Evolutionary conservation across 2,888 invertebrate species (phyloP), one percentile per base, ranked within the genome.

Genomic region (Chrysotoxum bicinctum): DNA sequence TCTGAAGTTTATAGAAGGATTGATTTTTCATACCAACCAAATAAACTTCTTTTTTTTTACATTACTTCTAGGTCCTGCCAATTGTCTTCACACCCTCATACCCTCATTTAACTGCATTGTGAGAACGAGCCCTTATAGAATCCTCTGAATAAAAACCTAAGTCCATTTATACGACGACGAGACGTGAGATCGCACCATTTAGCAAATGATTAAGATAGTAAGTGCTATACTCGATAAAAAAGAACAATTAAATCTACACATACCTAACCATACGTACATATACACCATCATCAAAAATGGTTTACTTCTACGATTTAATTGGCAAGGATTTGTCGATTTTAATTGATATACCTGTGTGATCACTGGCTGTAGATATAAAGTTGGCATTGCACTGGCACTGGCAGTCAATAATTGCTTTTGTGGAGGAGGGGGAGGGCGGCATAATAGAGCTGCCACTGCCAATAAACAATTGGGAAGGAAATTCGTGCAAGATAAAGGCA

Each of bases 301-400:
- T 73, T 50, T 54, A 64, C 45, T 75, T 62, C 16, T 19, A 56
- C 35, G 60, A 26, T 81, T 81, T 81, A 85, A 85, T 85, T 85
- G 77, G 81, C 73, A 85, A 81, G 85, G 85, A 85, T 85, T 85
- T 81, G 85, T 77, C 77, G 85, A 81, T 73, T 80, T 77, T 85
- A 85, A 85, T 85, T 85, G 77, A 85, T 77, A 69, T 72, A 81
- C 73, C 54, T 85, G 35, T 69, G 64, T 48, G 80, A 80, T 80
- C 60, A 75, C 60, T 72, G 69, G 85, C 72, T 60, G n/a, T 16
- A 50, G 48, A 50, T 35, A 66, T 35, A 62, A 30, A 45, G 69
- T 79, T 75, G 70, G 78, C n/a, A 56, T 69, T 60, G 73, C 69
- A 69, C 37, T 54, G 21, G 45, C 60, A 40, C 48, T 70, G 68